Percentiles rank a stretch among this genome's conserved stretches.
Conservation (phyloP, 2,888 invertebrate genomes). For the Eretmocerus hayati region DNA sequence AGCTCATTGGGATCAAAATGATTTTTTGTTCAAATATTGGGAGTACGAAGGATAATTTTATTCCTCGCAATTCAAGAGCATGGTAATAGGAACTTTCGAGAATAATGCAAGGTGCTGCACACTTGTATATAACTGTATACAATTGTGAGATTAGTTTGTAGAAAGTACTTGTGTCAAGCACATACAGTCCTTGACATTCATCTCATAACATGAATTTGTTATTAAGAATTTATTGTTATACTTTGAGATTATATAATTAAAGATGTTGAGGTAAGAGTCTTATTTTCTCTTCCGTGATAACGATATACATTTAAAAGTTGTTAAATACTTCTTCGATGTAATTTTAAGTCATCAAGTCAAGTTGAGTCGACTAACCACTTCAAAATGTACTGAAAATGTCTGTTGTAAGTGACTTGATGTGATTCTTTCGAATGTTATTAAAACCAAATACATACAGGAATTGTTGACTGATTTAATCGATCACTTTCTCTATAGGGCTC, state of each 20-base stretch:
- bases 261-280: constrained; percentile 17
- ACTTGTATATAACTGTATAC: constrained; percentile 5
- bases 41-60: constrained; percentile 3
- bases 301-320: constrained; percentile 13
- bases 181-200: neutral
- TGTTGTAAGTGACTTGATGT: constrained; percentile 18
- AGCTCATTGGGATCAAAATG: neutral
- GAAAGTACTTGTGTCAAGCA: no score
- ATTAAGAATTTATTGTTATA: constrained; percentile 18
- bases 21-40: neutral
- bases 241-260: constrained; percentile 7
- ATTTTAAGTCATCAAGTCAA: constrained; percentile 12
- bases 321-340: constrained; percentile 12
- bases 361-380: constrained; percentile 14
- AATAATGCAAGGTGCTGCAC: constrained; percentile 12
- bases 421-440: constrained; percentile 14
- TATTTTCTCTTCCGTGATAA: constrained; percentile 10
- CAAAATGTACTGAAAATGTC: constrained; percentile 11
- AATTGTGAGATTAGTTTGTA: constrained; percentile 7
- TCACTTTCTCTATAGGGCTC: no score
- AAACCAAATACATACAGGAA: neutral
- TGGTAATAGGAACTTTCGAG: constrained; percentile 15
- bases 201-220: constrained; percentile 11
- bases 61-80: constrained; percentile 18
- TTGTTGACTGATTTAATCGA: neutral